Percentiles rank a stretch among this genome's conserved stretches.
phyloP scores from a whole-genome alignment of 1,140 invertebrate genomes.

The Temnothorax curvispinosus region DNA sequence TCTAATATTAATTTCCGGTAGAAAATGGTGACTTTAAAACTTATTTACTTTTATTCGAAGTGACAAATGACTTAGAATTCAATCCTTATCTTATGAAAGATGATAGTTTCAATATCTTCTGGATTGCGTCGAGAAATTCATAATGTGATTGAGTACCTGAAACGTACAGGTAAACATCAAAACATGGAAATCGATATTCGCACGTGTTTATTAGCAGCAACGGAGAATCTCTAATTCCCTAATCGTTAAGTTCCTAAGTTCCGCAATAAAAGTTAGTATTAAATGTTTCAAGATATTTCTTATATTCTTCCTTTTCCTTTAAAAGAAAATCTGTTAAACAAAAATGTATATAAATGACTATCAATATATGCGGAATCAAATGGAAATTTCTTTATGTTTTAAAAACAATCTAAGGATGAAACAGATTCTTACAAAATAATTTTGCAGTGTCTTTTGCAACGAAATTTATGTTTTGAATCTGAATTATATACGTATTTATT shows the following conservation, averaged over 20 bases:
- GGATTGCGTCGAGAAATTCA: neutral
- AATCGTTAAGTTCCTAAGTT: neutral
- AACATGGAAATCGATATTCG: conserved; percentile 21
- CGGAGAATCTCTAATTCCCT: neutral
- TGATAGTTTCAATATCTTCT: conserved; percentile 5
- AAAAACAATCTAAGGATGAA: neutral
- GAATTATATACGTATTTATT: neutral
- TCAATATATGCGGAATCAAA: neutral
- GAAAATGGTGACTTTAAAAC: neutral
- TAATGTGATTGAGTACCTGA: conserved; percentile 13
- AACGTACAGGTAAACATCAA: neutral
- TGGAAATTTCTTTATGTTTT: neutral
- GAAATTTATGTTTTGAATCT: neutral
- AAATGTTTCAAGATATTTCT: neutral
- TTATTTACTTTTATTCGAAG: neutral
- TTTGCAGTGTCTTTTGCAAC: neutral
- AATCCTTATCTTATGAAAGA: neutral
- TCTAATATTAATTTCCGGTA: conserved; percentile 7
- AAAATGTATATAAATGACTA: neutral
- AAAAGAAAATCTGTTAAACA: neutral
- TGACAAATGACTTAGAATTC: conserved; percentile 11
- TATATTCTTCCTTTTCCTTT: neutral
- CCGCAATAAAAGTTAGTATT: neutral
- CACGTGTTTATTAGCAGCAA: neutral
- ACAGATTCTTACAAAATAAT: neutral